Percentiles rank a stretch among this genome's conserved stretches.
These are phyloP conservation scores for Arge pagana DNA, from an alignment of 2,888 invertebrate species.

Conservation along the genomic window DNA sequence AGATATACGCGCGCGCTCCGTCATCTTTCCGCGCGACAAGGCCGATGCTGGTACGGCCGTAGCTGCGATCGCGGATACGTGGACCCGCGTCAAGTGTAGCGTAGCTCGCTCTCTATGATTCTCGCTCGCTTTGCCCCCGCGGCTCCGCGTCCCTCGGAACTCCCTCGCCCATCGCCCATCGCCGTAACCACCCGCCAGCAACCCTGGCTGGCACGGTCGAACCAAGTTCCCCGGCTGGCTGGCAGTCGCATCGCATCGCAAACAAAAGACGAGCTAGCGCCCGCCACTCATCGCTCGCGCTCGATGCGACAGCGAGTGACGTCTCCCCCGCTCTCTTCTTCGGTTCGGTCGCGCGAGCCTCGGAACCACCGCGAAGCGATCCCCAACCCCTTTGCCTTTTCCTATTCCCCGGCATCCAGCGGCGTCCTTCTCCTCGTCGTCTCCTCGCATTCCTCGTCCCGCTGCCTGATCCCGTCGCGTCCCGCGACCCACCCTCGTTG, in stretches of 20 bases:
- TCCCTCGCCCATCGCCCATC: slow-evolving; percentile 4
- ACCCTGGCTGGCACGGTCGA: slow-evolving; percentile 20
- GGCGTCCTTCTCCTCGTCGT: slow-evolving; percentile 25
- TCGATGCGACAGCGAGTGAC: slow-evolving; percentile 56
- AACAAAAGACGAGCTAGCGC: slow-evolving; percentile 56
- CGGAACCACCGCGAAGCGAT: slow-evolving; percentile 28
- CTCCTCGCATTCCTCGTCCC: slow-evolving; percentile 20
- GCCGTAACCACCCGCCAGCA: slow-evolving; percentile 10
- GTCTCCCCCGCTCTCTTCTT: slow-evolving; percentile 32
- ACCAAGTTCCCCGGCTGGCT: slow-evolving; percentile 28
- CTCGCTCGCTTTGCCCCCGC: slow-evolving; percentile 38
- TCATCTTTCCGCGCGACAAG: slow-evolving; percentile 9
- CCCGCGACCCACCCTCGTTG: slow-evolving; percentile 12
- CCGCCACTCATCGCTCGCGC: slow-evolving; percentile 53
- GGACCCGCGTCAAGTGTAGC: slow-evolving; percentile 50
- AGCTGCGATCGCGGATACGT: slow-evolving; percentile 29
- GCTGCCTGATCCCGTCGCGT: slow-evolving; percentile 13
- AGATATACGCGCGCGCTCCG: no score
- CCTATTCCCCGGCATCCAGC: slow-evolving; percentile 18
- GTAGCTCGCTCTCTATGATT: slow-evolving; percentile 47
- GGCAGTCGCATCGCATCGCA: slow-evolving; percentile 54
- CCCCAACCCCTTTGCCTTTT: slow-evolving; percentile 24
- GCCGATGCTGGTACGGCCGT: no score
- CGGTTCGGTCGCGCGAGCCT: slow-evolving; percentile 21
- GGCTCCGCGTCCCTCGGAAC: not conserved